A percentile compares a stretch with the other conserved stretches of the same genome.
phyloP scores from a whole-genome alignment of 2,888 invertebrate genomes.

The Drosophila kokeensis region DNA sequence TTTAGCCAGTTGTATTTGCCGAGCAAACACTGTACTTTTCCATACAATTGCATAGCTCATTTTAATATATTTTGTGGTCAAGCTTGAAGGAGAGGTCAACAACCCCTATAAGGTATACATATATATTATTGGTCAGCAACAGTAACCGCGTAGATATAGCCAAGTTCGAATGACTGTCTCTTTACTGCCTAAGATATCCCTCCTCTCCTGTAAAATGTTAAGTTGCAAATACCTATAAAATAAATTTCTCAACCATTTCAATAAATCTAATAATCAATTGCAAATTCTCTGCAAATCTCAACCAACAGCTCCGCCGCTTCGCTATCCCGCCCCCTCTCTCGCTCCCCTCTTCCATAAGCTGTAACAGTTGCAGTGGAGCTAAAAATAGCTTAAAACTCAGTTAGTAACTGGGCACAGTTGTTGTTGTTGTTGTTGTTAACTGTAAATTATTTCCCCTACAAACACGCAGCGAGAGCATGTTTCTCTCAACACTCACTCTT shows the following conservation, averaged over 20 bases:
- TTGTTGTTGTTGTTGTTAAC: conserved; percentile 2
- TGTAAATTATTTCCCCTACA: conserved; percentile 45
- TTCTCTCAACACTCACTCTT: background rate
- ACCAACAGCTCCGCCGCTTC: background rate
- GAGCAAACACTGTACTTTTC: background rate
- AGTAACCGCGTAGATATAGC: background rate
- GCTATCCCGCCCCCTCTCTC: too few relatives aligned
- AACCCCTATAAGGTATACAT: background rate
- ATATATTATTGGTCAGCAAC: background rate
- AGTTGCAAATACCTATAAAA: background rate
- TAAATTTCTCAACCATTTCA: background rate
- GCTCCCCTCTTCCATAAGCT: background rate
- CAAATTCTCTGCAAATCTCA: conserved; percentile 10
- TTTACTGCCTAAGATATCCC: background rate
- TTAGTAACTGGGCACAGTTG: conserved; percentile 34
- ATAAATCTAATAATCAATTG: background rate
- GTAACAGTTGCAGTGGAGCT: conserved; percentile 13
- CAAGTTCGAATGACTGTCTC: background rate
- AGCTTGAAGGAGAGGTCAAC: background rate
- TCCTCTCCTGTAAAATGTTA: background rate
- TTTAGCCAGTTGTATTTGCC: background rate
- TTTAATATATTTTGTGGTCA: background rate
- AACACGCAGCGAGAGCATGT: conserved; percentile 35
- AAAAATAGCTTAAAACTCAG: conserved; percentile 47
- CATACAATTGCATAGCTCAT: background rate